These are phyloP conservation scores for Carcharodon carcharias DNA, from an alignment of 2,797 vertebrate species.

Conservation along the genomic window DNA sequence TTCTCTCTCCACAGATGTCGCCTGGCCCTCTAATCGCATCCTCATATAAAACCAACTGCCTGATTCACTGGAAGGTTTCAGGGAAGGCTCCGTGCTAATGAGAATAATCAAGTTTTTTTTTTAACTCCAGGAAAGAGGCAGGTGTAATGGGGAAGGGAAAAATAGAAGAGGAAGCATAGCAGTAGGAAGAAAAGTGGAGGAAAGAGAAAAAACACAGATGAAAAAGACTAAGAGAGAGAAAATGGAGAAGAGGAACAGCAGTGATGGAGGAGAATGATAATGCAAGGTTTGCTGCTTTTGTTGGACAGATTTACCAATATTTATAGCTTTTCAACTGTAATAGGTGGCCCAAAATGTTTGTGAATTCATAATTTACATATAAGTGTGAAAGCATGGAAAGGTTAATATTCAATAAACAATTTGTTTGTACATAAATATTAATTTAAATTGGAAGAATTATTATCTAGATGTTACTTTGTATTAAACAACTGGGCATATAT, in stretches of 20 bases:
- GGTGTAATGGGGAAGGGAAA: background rate
- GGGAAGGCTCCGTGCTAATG: background rate
- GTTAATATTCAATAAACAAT: background rate
- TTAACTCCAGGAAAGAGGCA: background rate
- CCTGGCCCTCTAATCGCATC: background rate
- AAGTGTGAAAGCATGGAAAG: background rate
- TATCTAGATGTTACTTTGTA: background rate
- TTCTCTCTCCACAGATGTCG: background rate
- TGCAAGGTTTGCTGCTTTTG: background rate
- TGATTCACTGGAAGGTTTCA: background rate
- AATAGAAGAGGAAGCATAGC: background rate
- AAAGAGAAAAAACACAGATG: background rate
- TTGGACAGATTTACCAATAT: background rate
- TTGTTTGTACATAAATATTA: background rate
- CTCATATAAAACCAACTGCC: background rate
- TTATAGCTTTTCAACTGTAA: background rate
- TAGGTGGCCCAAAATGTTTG: background rate
- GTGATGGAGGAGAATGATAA: background rate
- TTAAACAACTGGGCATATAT: background rate
- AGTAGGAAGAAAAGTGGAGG: background rate
- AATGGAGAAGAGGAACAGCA: background rate
- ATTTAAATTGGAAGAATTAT: background rate
- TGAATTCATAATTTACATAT: conserved; percentile 3
- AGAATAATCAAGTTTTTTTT: background rate
- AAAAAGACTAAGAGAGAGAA: background rate